A percentile compares a stretch with the other conserved stretches of the same genome.
Evolutionary conservation across 2,888 invertebrate species (phyloP).

Genomic region (Drosophila monieri): DNA sequence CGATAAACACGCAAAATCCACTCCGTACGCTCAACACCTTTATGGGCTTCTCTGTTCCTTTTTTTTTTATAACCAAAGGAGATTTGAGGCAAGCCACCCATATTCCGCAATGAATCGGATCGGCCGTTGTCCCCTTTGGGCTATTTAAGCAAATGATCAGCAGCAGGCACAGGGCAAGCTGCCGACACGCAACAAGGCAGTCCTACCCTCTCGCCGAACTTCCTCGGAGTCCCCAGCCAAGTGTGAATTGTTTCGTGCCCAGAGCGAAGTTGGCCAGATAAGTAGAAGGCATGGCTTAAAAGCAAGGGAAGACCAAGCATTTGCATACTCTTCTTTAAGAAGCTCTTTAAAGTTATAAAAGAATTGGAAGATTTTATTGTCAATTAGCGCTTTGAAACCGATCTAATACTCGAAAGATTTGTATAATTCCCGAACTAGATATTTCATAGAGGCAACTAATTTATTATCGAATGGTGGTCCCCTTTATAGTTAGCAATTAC

Average conservation of each 20-base stretch:
- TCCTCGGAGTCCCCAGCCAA: slow-evolving; percentile 36
- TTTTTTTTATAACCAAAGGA: slow-evolving; percentile 29
- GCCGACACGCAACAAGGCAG: slow-evolving; percentile 65
- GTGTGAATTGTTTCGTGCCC: slow-evolving; percentile 79
- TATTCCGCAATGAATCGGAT: slow-evolving; percentile 40
- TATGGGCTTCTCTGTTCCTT: slow-evolving; percentile 6
- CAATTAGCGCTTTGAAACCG: too few species aligned
- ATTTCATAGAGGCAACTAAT: too few species aligned
- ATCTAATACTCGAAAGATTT: too few species aligned
- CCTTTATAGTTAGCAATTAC: too few species aligned
- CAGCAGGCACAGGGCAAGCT: slow-evolving; percentile 49
- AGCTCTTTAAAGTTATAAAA: neutral
- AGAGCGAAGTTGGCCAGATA: slow-evolving; percentile 64
- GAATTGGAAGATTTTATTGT: too few species aligned
- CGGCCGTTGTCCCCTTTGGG: slow-evolving; percentile 67
- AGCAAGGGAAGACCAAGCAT: neutral
- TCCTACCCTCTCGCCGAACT: slow-evolving; percentile 1
- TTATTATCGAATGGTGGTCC: too few species aligned
- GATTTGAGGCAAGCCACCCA: slow-evolving; percentile 71
- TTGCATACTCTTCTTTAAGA: neutral
- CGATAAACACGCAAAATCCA: slow-evolving; percentile 75
- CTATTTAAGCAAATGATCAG: slow-evolving; percentile 79
- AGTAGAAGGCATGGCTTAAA: slow-evolving; percentile 62
- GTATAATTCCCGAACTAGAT: too few species aligned
- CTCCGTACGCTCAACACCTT: slow-evolving; percentile 38